Evolutionary conservation across 92 coral and sea anemone species (phyloP).

Genomic region (Epizoanthus rinbou): DNA sequence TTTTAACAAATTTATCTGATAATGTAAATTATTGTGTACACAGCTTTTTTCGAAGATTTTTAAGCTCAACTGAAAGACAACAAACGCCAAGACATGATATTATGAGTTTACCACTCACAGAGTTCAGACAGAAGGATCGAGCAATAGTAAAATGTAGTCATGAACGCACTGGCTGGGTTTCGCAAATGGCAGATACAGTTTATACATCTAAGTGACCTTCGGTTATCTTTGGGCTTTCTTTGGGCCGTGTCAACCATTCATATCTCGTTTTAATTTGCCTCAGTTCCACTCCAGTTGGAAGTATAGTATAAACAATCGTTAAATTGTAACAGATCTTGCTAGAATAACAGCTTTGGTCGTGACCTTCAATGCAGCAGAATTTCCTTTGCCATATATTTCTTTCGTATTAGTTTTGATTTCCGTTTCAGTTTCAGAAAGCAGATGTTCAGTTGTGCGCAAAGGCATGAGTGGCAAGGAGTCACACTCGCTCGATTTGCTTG

Average conservation of each 20-base stretch:
- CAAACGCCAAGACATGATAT: no score
- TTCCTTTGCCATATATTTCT: slow-evolving; percentile 17
- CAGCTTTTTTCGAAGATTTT: no score
- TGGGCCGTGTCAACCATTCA: neutral
- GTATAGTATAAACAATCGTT: slow-evolving; percentile 35
- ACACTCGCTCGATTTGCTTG: neutral
- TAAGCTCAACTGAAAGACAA: no score
- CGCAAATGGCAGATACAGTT: no score
- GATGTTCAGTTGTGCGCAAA: neutral
- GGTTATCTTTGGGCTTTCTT: neutral
- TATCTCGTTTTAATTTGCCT: neutral
- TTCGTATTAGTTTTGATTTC: slow-evolving; percentile 5
- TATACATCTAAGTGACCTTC: no score
- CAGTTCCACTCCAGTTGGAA: neutral
- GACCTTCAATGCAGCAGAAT: slow-evolving; percentile 21
- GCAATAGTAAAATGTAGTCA: no score
- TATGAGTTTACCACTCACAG: no score
- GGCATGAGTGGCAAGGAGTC: neutral
- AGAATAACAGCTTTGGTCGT: slow-evolving; percentile 40
- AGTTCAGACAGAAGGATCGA: no score
- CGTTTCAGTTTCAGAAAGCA: slow-evolving; percentile 1
- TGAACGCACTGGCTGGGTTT: no score
- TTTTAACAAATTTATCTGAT: no score
- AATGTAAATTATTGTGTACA: no score
- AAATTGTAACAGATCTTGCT: slow-evolving; percentile 41